Base-by-base conservation (phyloP, 2,113 vertebrate species). In the Potamarius usumacintae region DNA sequence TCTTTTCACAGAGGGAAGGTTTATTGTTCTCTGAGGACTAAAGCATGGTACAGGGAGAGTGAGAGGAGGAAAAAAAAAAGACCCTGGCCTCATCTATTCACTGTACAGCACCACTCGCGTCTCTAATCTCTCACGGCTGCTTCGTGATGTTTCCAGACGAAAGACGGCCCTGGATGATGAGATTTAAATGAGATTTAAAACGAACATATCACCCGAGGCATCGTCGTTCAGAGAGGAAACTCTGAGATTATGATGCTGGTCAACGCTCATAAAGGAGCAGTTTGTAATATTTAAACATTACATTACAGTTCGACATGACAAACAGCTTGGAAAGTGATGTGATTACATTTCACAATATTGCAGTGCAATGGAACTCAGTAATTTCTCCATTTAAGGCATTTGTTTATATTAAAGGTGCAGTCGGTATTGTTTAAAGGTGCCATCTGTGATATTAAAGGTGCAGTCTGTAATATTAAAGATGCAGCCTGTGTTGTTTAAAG, bases 1-100 rank as follows among this genome's bases (percentile, higher is more conserved):
- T 92, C 87, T 80, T 89, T 15, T 88, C 88, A 67, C 87, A 84
- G 83, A 85, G 78, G 84, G 85, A 84, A 87, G 88, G 76, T 90
- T 84, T 76, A 88, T 91, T 93, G 91, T 92, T 91, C 88, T 90
- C 85, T 76, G 88, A 25, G 4, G 87, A 69, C n/a, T 25, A 88
- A 88, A 53, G 63, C 74, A 76, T 58, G 69, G 86, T 85, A 34
- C 79, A 87, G n/a, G 22, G 65, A 15, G 71, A 82, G 79, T 9
- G 67, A 69, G 69, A 63, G 65, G 34, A 62, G 86, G n/a, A 30
- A 18, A 22, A 34, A 34, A 77, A 30, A 83, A 65, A 85, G 81
- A 80, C 86, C 84, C 62, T 15, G 80, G 71, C n/a, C 83, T 83
- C 5, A 17, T 77, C n/a, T 69, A 50, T 88, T 88, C 12, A 76